Conservation (phyloP, 2,797 vertebrate genomes). For the Ctenopoma kingsleyae region DNA sequence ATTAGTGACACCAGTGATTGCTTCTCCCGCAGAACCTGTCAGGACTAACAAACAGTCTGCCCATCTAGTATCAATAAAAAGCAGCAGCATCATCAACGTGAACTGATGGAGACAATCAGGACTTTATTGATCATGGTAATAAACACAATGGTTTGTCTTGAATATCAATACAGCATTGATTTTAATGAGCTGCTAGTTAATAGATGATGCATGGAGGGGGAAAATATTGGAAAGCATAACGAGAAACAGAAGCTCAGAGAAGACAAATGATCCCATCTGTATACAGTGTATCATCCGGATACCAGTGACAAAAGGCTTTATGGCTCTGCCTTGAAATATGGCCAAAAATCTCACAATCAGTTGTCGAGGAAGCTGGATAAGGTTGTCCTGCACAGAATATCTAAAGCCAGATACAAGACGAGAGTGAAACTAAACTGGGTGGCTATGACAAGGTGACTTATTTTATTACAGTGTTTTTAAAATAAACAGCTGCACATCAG, state of each 20-base stretch:
- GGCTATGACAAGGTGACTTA: slow-evolving; percentile 49
- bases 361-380: slow-evolving; percentile 48
- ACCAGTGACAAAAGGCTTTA: slow-evolving; percentile 61
- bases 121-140: slow-evolving; percentile 61
- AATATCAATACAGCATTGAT: slow-evolving; percentile 52
- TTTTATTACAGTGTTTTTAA: slow-evolving; percentile 52
- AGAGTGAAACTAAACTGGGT: slow-evolving; percentile 17
- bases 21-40: slow-evolving; percentile 50
- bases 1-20: slow-evolving; percentile 56
- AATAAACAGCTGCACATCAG: slow-evolving; percentile 41
- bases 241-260: slow-evolving; percentile 56
- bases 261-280: slow-evolving; percentile 78
- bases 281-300: slow-evolving; percentile 62
- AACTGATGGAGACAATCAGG: slow-evolving; percentile 64
- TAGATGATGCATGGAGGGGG: slow-evolving; percentile 61
- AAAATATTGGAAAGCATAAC: slow-evolving; percentile 46
- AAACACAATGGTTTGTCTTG: slow-evolving; percentile 49
- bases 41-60: slow-evolving; percentile 55
- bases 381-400: slow-evolving; percentile 42
- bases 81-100: slow-evolving; percentile 12
- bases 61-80: slow-evolving; percentile 51
- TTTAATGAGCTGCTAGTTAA: slow-evolving; percentile 70
- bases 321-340: slow-evolving; percentile 57
- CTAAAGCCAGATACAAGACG: slow-evolving; percentile 28
- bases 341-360: slow-evolving; percentile 59